Percentiles rank a stretch among this genome's conserved stretches.
Evolutionary conservation across 1,140 invertebrate species (phyloP).

Genomic region (Mylabris phalerata): DNA sequence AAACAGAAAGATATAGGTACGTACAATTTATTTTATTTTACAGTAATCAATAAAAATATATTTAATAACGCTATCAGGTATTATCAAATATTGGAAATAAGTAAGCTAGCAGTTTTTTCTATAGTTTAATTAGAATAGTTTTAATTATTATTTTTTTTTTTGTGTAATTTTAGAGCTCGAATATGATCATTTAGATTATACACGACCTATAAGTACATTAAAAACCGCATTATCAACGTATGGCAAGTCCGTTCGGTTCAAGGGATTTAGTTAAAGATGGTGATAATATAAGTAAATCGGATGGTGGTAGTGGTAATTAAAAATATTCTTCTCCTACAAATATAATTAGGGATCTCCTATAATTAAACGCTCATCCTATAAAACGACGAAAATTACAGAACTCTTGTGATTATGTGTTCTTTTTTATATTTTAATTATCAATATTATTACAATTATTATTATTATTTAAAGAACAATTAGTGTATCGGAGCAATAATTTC

Average conservation of each 20-base stretch:
- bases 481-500: too few species aligned
- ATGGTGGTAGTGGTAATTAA: too few species aligned
- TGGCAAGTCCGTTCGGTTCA: conserved; percentile 54
- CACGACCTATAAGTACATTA: conserved; percentile 67
- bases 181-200: conserved; percentile 84
- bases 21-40: conserved; percentile 14
- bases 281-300: too few species aligned
- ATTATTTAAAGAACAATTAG: too few species aligned
- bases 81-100: conserved; percentile 24
- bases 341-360: too few species aligned
- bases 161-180: conserved; percentile 53
- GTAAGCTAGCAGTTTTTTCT: conserved; percentile 11
- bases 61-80: conserved; percentile 17
- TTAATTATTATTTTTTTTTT: background rate
- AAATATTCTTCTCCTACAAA: too few species aligned
- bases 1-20: conserved; percentile 64
- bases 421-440: too few species aligned
- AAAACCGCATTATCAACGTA: conserved; percentile 79
- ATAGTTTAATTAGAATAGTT: too few species aligned
- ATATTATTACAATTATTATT: too few species aligned
- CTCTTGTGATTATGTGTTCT: too few species aligned
- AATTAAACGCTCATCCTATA: too few species aligned
- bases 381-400: too few species aligned
- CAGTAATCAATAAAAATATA: conserved; percentile 1
- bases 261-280: conserved; percentile 29